Evolutionary conservation across 1,140 invertebrate species (phyloP), one percentile per base, ranked within the genome.

Genomic region (Acyrthosiphon pisum): DNA sequence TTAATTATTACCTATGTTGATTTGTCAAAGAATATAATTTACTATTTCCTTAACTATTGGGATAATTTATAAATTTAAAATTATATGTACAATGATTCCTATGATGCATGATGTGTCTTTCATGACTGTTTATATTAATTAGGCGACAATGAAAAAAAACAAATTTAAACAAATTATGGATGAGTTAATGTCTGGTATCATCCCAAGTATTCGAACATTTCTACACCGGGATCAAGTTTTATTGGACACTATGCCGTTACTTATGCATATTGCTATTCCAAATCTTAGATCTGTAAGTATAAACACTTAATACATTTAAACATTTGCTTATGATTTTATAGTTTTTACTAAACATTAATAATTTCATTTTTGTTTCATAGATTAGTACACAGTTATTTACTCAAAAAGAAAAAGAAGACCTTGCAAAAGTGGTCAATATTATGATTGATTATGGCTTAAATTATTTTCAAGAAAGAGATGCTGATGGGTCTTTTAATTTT

Each of bases 391-490:
- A 98, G 96, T 95, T 99, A 87, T 98, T 97, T 95, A 97, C 96
- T 76, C 95, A 96, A 83, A 95, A 96, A 94, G 99, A 99, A 95
- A 98, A 97, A 94, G 95, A 96, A 37, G 96, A 97, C 84, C 95
- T 99, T 26, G 94, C 95, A 1, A 95, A 96, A 44, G 96, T 98
- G n/a, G 97, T 99, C 2, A 96, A 97, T 93, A 96, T 97, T 1
- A 98, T 99, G 98, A 96, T 98, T 60, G 97, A 98, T 94, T 98
- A 98, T 95, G 98, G 98, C 94, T 95, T 99, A 90, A 97, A 97
- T 41, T 99, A 98, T 95, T 95, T 97, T 2, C 98, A 99, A 95
- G 97, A 98, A 93, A 97, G 97, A 87, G 96, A 96, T 11, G 94
- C 95, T 0, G 98, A 99, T 94, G 98, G 98, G 87, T 96, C 96